Conservation (phyloP, 1,140 invertebrate genomes). For the roundworm (Caenorhabditis elegans) region DNA sequence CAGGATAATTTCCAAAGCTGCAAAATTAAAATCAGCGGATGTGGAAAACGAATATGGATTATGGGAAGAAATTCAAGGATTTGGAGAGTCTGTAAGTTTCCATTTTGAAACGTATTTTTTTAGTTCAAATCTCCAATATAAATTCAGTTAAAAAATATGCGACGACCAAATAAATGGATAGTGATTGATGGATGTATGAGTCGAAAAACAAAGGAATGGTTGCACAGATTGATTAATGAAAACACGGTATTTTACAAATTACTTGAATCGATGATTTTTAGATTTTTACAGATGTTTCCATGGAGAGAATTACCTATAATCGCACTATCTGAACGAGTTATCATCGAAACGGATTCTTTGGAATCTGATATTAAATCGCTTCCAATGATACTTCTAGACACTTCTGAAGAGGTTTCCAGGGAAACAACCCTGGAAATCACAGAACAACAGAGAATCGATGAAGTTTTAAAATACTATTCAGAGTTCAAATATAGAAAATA, state of each 20-base stretch:
- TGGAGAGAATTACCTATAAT: background rate
- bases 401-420: background rate
- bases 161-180: slow-evolving; percentile 12
- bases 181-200: background rate
- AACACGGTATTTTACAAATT: background rate
- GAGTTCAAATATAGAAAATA: background rate
- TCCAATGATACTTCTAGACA: background rate
- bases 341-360: background rate
- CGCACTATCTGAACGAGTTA: background rate
- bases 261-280: too few relatives aligned
- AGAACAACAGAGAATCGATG: background rate
- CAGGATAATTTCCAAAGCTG: background rate
- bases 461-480: background rate
- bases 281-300: background rate
- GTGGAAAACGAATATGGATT: background rate
- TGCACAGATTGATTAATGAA: background rate
- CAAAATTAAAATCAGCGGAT: background rate
- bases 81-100: slow-evolving; percentile 16
- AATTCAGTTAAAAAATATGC: background rate
- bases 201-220: background rate
- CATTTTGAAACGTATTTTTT: background rate
- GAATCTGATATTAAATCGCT: background rate
- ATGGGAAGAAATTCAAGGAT: background rate
- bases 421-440: background rate
- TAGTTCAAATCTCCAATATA: too few relatives aligned